These are phyloP conservation scores for Polia nebulosa DNA, from an alignment of 2,888 invertebrate genomes.

Conservation along the genomic window DNA sequence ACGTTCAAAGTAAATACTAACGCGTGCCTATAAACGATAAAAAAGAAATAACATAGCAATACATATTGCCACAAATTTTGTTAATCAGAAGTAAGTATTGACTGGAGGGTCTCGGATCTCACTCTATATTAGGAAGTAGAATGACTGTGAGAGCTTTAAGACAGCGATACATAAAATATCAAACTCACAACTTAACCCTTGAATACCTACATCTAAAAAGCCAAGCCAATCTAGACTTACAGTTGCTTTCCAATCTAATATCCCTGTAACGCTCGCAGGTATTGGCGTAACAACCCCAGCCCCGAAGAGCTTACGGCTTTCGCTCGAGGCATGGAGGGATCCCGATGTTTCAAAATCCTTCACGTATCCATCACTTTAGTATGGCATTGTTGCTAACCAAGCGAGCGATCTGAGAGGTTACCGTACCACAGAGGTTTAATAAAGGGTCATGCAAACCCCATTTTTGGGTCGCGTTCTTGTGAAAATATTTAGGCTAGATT, in stretches of 20 bases:
- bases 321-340: background rate
- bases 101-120: too few relatives aligned
- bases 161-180: too few relatives aligned
- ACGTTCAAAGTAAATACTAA: too few relatives aligned
- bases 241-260: constrained; percentile 7
- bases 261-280: background rate
- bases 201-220: background rate
- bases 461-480: background rate
- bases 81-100: too few relatives aligned
- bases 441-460: background rate
- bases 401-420: background rate
- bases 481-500: background rate
- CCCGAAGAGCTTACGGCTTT: constrained; percentile 17
- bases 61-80: too few relatives aligned
- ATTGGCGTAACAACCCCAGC: constrained; percentile 1
- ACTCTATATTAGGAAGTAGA: too few relatives aligned
- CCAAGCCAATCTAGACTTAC: background rate
- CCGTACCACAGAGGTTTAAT: background rate
- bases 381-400: constrained; percentile 2
- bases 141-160: too few relatives aligned
- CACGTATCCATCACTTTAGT: constrained; percentile 15
- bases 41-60: too few relatives aligned
- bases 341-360: constrained; percentile 29
- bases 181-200: background rate
- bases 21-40: too few relatives aligned